Percentiles rank a stretch among this genome's conserved stretches.
Evolutionary conservation across 2,888 invertebrate genomes (phyloP).

Genomic region (Tanytarsus gracilentus): DNA sequence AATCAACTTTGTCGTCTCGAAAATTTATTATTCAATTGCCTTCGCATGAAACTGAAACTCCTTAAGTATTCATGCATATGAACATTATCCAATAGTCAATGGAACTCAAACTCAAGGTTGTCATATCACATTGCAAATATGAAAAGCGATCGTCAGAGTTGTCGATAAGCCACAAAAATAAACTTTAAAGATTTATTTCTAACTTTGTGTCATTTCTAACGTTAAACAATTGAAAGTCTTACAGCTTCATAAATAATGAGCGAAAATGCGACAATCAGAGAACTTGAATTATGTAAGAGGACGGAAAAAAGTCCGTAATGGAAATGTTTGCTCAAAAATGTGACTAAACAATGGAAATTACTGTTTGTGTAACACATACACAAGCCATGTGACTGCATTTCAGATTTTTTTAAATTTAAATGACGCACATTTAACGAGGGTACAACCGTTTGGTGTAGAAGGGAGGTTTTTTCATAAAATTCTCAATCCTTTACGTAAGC

Average conservation of each 20-base stretch:
- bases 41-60: too few relatives aligned
- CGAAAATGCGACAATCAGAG: background rate
- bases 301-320: slow-evolving; percentile 8
- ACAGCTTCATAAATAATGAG: background rate
- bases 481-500: background rate
- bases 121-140: background rate
- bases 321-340: slow-evolving; percentile 5
- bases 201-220: too few relatives aligned
- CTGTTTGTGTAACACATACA: slow-evolving; percentile 10
- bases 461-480: background rate
- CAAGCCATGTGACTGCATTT: slow-evolving; percentile 12
- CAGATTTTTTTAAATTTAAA: too few relatives aligned
- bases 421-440: slow-evolving; percentile 5
- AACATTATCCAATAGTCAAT: too few relatives aligned
- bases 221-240: background rate
- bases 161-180: too few relatives aligned
- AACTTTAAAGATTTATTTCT: too few relatives aligned
- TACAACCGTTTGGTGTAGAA: background rate
- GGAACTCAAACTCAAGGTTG: background rate
- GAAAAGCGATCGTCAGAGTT: background rate
- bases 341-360: slow-evolving; percentile 10
- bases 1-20: too few relatives aligned
- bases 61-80: too few relatives aligned
- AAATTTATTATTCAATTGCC: too few relatives aligned
- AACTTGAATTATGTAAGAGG: slow-evolving; percentile 1